Conservation (phyloP, 2,888 invertebrate genomes). For the Acrobeloides nanus region DNA sequence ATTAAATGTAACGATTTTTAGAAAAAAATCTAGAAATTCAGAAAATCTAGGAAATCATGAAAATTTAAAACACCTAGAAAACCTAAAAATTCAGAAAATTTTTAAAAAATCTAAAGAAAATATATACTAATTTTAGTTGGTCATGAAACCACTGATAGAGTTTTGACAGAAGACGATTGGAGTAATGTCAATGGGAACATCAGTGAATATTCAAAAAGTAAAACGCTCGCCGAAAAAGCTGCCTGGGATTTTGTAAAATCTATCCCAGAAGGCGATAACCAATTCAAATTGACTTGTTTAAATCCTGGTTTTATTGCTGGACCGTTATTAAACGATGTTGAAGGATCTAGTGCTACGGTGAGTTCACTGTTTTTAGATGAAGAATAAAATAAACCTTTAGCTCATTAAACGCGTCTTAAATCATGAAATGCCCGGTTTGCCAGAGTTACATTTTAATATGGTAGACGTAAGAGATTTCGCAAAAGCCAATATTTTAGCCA, state of each 20-base stretch:
- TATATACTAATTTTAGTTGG: too few relatives aligned
- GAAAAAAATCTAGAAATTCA: too few relatives aligned
- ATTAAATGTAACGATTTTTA: too few relatives aligned
- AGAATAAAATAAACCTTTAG: not conserved
- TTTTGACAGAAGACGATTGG: conserved; percentile 45
- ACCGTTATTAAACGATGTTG: conserved; percentile 54
- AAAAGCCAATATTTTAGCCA: conserved; percentile 58
- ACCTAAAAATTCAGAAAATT: too few relatives aligned
- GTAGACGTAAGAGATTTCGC: conserved; percentile 61
- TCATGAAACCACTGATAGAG: conserved; percentile 31
- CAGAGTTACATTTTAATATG: conserved; percentile 56
- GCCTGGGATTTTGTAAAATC: conserved; percentile 60
- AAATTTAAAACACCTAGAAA: too few relatives aligned
- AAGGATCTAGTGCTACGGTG: conserved; percentile 48
- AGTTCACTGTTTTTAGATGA: conserved; percentile 8
- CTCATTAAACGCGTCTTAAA: conserved; percentile 40
- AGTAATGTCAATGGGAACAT: conserved; percentile 31
- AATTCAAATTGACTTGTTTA: conserved; percentile 58
- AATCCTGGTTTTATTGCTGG: conserved; percentile 60
- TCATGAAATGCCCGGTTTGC: conserved; percentile 44
- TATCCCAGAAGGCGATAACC: conserved; percentile 48
- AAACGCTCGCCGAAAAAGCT: conserved; percentile 60
- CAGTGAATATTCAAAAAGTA: conserved; percentile 52
- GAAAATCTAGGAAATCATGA: too few relatives aligned
- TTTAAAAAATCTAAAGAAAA: too few relatives aligned